phyloP scores from a whole-genome alignment of 2,113 vertebrate genomes.

The Acinonyx jubatus region DNA sequence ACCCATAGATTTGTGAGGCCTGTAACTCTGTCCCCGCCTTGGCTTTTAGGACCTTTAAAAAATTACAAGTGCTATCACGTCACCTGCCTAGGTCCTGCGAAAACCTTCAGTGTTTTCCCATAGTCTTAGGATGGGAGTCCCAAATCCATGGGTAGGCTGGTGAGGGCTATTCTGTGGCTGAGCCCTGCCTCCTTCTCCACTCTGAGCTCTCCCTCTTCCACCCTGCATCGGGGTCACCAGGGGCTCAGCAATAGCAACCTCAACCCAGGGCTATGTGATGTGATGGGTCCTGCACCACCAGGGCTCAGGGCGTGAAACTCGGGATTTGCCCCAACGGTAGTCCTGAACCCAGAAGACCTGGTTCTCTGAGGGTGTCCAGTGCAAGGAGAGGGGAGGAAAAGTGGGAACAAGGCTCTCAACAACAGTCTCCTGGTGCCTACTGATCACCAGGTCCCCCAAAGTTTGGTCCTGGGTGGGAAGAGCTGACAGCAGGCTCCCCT shows the following conservation, averaged over 20 bases:
- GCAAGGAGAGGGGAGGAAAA: too few species aligned
- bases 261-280: not conserved
- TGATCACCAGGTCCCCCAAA: not conserved
- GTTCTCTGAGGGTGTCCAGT: not conserved
- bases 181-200: not conserved
- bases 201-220: not conserved
- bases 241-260: not conserved
- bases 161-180: rapidly evolving
- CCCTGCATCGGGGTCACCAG: rapidly evolving
- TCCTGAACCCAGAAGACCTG: not conserved
- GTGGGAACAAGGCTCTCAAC: not conserved
- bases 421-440: not conserved
- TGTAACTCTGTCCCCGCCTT: not conserved
- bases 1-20: too few species aligned
- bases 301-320: not conserved
- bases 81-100: not conserved
- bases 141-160: not conserved
- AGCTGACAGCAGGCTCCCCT: not conserved
- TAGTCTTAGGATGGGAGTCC: not conserved
- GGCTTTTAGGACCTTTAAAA: not conserved
- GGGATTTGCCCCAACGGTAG: not conserved
- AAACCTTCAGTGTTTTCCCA: not conserved
- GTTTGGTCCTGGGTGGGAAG: not conserved
- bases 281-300: not conserved
- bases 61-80: not conserved